Percentiles rank a stretch among this genome's conserved stretches.
phyloP scores from a whole-genome alignment of 2,113 vertebrate genomes.

The Pogona vitticeps region DNA sequence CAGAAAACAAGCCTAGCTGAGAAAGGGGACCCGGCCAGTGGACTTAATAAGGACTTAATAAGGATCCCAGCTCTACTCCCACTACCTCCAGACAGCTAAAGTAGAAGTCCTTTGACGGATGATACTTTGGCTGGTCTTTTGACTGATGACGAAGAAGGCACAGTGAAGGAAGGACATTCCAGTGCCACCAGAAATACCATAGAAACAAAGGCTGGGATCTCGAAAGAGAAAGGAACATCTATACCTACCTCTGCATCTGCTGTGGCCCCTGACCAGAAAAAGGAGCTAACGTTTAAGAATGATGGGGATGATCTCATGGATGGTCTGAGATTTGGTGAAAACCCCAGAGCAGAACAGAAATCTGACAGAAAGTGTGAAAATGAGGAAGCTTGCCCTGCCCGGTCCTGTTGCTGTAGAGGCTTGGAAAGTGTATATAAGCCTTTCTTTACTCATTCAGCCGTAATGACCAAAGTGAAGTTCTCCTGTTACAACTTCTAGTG shows the following conservation, averaged over 20 bases:
- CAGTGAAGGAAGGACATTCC: slow-evolving; percentile 52
- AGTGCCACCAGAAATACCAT: slow-evolving; percentile 27
- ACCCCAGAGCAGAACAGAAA: slow-evolving; percentile 61
- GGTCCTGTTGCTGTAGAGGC: no score
- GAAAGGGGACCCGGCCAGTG: slow-evolving; percentile 49
- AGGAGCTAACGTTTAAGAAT: slow-evolving; percentile 78
- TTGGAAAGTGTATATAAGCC: no score
- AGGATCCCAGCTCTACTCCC: slow-evolving; percentile 68
- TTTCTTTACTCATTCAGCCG: no score
- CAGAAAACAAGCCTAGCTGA: slow-evolving; percentile 28
- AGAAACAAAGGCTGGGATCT: neutral
- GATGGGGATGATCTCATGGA: slow-evolving; percentile 85
- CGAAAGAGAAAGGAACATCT: slow-evolving; percentile 48
- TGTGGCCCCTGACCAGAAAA: slow-evolving; percentile 44
- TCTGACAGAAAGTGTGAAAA: slow-evolving; percentile 29
- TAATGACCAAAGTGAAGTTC: no score
- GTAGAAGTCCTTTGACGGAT: slow-evolving; percentile 78
- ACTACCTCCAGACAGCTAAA: slow-evolving; percentile 55
- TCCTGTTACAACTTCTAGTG: no score
- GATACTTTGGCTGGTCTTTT: slow-evolving; percentile 78
- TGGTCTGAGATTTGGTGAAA: slow-evolving; percentile 79
- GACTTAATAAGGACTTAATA: no score
- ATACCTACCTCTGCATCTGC: slow-evolving; percentile 16
- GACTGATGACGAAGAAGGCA: slow-evolving; percentile 74
- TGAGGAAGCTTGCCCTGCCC: no score